A percentile compares a stretch with the other conserved stretches of the same genome.
Conservation (phyloP, 2,888 invertebrate genomes). For the Anagyrus pseudococci region DNA sequence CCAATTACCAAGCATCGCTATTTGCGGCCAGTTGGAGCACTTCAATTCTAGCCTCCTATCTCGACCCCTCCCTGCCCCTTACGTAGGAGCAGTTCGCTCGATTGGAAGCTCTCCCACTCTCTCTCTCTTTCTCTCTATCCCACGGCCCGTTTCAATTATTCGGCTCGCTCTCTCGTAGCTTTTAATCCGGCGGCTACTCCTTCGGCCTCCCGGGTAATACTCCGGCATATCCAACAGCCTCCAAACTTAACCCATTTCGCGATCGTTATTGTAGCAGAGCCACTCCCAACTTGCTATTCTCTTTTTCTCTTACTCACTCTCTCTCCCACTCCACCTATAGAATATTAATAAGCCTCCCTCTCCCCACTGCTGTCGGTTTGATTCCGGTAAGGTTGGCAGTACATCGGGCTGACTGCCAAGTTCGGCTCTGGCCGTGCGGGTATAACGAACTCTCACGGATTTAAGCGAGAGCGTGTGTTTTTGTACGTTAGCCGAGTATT, state of each 20-base stretch:
- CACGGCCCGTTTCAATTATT: slow-evolving; percentile 25
- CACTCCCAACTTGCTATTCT: neutral
- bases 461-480: too few relatives aligned
- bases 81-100: neutral
- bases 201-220: neutral
- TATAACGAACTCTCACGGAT: too few relatives aligned
- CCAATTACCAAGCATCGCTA: slow-evolving; percentile 27
- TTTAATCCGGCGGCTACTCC: neutral
- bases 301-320: neutral
- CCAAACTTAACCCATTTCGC: slow-evolving; percentile 29
- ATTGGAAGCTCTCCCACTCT: neutral
- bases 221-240: too few relatives aligned
- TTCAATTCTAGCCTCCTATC: slow-evolving; percentile 15
- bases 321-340: slow-evolving; percentile 2
- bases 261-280: neutral
- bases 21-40: slow-evolving; percentile 23
- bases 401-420: slow-evolving; percentile 12
- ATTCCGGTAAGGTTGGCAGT: slow-evolving; percentile 10
- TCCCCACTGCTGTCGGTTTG: too few relatives aligned
- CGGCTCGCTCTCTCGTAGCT: slow-evolving; percentile 1
- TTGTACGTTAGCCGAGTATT: too few relatives aligned
- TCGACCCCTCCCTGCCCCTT: neutral
- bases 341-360: slow-evolving; percentile 31
- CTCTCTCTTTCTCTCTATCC: neutral
- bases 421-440: neutral